Conservation (phyloP, 2,113 vertebrate genomes). For the Leucosticte australis region DNA sequence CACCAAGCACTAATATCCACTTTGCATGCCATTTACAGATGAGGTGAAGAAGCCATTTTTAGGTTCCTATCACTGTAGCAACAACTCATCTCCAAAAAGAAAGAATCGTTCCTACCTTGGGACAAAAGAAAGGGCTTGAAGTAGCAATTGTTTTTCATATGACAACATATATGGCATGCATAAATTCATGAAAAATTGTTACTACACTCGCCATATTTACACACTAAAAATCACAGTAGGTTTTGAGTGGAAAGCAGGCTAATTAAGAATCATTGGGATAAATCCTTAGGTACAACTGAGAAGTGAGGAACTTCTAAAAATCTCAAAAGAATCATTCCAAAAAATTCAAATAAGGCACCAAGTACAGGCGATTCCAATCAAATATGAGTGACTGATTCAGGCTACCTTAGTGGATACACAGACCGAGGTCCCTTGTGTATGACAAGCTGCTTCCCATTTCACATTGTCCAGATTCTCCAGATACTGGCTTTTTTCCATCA, state of each 20-base stretch:
- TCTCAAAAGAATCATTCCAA: neutral
- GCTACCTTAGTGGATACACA: neutral
- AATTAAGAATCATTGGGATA: neutral
- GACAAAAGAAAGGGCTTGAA: neutral
- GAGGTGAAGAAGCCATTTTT: neutral
- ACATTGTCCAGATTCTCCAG: neutral
- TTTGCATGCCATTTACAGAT: neutral
- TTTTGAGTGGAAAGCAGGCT: neutral
- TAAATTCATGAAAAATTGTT: neutral
- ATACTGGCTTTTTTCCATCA: neutral
- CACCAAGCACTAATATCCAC: neutral
- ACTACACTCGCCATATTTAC: neutral
- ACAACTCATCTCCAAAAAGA: neutral
- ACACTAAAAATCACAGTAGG: neutral
- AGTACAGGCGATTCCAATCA: neutral
- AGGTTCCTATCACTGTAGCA: neutral
- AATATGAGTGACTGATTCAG: neutral
- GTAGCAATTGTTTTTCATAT: neutral
- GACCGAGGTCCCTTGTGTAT: accelerated
- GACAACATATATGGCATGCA: neutral
- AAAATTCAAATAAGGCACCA: neutral
- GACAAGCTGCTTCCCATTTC: neutral
- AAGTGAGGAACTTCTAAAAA: neutral
- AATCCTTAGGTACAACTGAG: neutral
- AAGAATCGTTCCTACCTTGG: neutral